Conservation (phyloP, 2,797 vertebrate genomes). For the Siniperca obscura region DNA sequence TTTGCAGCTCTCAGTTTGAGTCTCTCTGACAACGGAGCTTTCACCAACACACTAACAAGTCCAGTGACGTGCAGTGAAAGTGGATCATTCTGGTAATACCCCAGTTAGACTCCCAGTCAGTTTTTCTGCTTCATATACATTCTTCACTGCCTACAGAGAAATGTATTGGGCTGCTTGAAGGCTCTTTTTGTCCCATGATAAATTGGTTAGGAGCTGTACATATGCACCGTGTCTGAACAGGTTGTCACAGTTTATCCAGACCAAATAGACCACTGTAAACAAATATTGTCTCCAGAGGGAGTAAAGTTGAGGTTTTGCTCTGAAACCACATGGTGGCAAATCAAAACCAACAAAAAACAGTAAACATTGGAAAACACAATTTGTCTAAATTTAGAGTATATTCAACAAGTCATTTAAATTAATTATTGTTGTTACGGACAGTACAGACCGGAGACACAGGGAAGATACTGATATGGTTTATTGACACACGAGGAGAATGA, state of each 20-base stretch:
- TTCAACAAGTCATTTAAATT: not conserved
- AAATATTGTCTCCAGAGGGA: conserved; percentile 24
- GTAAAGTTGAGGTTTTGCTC: conserved; percentile 31
- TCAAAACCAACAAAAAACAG: not conserved
- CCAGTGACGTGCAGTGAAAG: conserved; percentile 37
- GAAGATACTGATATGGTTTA: too few species aligned
- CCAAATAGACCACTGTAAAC: conserved; percentile 41
- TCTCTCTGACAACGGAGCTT: conserved; percentile 17
- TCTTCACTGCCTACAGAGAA: not conserved
- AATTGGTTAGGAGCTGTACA: conserved; percentile 17
- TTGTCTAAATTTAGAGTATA: not conserved
- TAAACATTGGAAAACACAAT: conserved; percentile 16
- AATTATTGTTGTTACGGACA: not conserved
- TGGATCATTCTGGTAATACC: conserved; percentile 45
- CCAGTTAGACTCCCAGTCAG: conserved; percentile 1
- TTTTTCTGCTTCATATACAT: conserved; percentile 1
- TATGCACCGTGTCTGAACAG: not conserved
- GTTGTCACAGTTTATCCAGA: conserved; percentile 24
- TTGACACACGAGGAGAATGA: too few species aligned
- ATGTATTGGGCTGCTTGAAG: conserved; percentile 15
- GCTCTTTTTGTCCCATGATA: conserved; percentile 3
- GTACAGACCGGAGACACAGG: too few species aligned
- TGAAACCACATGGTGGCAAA: conserved; percentile 7
- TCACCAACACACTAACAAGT: conserved; percentile 21
- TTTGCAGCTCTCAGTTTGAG: conserved; percentile 19